Percentiles rank a stretch among this genome's conserved stretches.
phyloP scores from a whole-genome alignment of 1,140 invertebrate genomes.

The Mycetomoellerius zeteki region DNA sequence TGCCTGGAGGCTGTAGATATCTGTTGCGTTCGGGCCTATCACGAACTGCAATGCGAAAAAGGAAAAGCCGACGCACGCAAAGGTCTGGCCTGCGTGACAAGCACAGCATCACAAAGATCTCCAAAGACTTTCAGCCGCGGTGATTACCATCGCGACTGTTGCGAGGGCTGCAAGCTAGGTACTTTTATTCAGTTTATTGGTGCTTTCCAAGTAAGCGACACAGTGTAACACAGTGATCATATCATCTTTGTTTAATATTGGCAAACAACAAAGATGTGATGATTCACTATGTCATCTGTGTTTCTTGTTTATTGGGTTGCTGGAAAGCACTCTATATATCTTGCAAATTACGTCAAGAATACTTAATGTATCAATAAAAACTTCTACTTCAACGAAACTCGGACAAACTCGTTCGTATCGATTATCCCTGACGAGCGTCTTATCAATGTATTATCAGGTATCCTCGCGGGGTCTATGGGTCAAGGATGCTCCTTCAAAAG shows the following conservation, averaged over 20 bases:
- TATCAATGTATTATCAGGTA: slow-evolving; percentile 78
- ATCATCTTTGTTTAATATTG: too few relatives aligned
- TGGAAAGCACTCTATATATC: not conserved
- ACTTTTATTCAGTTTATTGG: slow-evolving; percentile 14
- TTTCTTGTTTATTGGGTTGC: too few relatives aligned
- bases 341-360: not conserved
- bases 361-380: not conserved
- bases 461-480: slow-evolving; percentile 84
- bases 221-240: too few relatives aligned
- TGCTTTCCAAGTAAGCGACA: too few relatives aligned
- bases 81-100: slow-evolving; percentile 83
- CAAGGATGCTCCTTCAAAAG: slow-evolving; percentile 86
- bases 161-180: slow-evolving; percentile 88
- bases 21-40: slow-evolving; percentile 86
- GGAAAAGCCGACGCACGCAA: slow-evolving; percentile 86
- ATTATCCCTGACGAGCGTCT: slow-evolving; percentile 1
- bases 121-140: slow-evolving; percentile 71
- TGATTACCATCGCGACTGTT: slow-evolving; percentile 87
- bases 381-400: not conserved
- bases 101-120: slow-evolving; percentile 3
- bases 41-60: slow-evolving; percentile 84
- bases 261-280: too few relatives aligned
- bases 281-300: too few relatives aligned
- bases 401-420: not conserved
- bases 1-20: slow-evolving; percentile 87